Evolutionary conservation across 2,797 vertebrate species (phyloP).

Genomic region (Anguilla pacifica): DNA sequence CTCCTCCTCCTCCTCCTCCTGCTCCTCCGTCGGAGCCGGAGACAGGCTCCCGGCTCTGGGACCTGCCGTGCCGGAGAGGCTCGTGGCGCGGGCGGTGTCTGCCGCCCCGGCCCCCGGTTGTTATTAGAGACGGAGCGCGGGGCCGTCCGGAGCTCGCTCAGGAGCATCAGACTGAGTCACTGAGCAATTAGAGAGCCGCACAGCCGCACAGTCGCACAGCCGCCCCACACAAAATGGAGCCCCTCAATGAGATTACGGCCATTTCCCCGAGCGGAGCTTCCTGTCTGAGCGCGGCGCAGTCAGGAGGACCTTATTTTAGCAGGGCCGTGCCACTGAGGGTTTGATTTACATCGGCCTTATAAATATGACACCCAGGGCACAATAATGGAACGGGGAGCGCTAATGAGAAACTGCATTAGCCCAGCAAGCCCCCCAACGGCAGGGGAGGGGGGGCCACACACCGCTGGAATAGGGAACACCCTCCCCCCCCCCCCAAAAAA

Average conservation of each 20-base stretch:
- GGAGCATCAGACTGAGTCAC: conserved; percentile 34
- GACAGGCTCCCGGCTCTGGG: neutral
- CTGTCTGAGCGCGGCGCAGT: conserved; percentile 46
- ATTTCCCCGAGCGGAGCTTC: conserved; percentile 51
- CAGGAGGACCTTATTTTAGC: conserved; percentile 62
- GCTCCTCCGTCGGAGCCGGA: conserved; percentile 4
- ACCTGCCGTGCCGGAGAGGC: neutral
- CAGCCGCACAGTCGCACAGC: conserved; percentile 21
- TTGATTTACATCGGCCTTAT: conserved; percentile 67
- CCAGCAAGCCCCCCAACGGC: neutral
- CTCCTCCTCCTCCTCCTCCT: conserved; percentile 42
- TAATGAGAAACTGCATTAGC: conserved; percentile 34
- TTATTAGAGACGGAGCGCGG: conserved; percentile 7
- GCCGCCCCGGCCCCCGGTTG: conserved; percentile 2
- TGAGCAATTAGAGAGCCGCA: conserved; percentile 34
- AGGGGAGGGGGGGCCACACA: neutral
- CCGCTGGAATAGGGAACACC: neutral
- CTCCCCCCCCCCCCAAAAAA: neutral
- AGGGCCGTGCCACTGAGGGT: conserved; percentile 49
- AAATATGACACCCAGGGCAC: conserved; percentile 61
- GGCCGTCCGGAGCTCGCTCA: conserved; percentile 30
- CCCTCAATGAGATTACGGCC: conserved; percentile 54
- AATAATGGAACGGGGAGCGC: conserved; percentile 44
- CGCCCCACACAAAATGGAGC: conserved; percentile 41
- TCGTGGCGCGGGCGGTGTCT: conserved; percentile 5